Conservation (phyloP, 1,140 invertebrate genomes). For the Eriosoma lanigerum region DNA sequence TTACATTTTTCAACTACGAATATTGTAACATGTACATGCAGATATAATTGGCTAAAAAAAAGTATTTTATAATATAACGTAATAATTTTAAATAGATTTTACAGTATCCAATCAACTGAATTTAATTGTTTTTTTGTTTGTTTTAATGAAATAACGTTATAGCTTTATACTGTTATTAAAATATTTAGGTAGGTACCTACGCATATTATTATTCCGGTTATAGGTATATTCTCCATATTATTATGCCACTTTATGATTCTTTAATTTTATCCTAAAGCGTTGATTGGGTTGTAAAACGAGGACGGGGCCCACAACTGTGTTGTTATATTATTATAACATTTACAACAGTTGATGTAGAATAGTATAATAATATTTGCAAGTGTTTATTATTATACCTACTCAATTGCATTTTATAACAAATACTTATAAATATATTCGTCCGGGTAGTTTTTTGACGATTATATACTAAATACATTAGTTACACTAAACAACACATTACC, state of each 20-base stretch:
- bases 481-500: too few species aligned
- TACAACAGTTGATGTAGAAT: not conserved
- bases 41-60: too few species aligned
- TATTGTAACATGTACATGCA: too few species aligned
- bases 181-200: not conserved
- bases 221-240: not conserved
- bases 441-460: not conserved
- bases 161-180: too few species aligned
- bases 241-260: not conserved
- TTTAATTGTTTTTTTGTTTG: not conserved
- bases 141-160: not conserved
- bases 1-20: too few species aligned
- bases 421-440: not conserved
- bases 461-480: too few species aligned
- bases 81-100: too few species aligned
- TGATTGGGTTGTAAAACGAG: constrained; percentile 27
- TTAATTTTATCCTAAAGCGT: constrained; percentile 16
- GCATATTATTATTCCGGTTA: not conserved
- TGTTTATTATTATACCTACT: not conserved
- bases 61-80: too few species aligned
- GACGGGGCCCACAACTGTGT: too few species aligned
- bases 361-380: not conserved
- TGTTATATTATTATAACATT: too few species aligned
- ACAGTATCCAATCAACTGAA: not conserved
- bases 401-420: not conserved